A percentile compares a stretch with the other conserved stretches of the same genome.
Conservation (phyloP, 2,113 vertebrate genomes). For the Porphyrio hochstetteri region DNA sequence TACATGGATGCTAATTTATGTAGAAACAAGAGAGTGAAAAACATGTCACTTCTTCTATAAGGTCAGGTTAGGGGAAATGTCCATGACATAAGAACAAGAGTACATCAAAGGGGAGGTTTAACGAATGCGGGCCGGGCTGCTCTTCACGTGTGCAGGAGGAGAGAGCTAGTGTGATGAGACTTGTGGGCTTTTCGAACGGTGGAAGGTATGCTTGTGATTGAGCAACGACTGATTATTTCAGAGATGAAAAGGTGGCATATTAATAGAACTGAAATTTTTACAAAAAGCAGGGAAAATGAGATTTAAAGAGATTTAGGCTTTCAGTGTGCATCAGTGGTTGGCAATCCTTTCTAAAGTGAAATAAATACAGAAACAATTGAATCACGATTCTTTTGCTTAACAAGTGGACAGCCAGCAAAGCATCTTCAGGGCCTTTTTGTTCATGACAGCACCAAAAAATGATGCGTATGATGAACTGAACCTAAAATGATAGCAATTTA, state of each 20-base stretch:
- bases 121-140: not conserved
- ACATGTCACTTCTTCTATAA: not conserved
- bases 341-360: not conserved
- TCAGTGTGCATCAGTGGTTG: not conserved
- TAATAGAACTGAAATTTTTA: not conserved
- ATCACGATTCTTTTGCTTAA: not conserved
- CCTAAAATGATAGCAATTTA: not conserved
- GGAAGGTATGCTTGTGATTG: not conserved
- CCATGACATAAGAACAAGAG: not conserved
- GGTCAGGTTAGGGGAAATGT: not conserved
- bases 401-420: not conserved
- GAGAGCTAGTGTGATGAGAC: not conserved
- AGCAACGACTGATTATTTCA: not conserved
- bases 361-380: not conserved
- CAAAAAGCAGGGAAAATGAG: not conserved
- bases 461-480: not conserved
- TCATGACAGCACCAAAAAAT: not conserved
- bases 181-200: not conserved
- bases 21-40: not conserved
- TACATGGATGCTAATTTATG: not conserved
- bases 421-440: not conserved
- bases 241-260: not conserved
- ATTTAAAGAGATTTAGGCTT: not conserved
- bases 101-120: slow-evolving; percentile 13
- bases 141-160: not conserved